phyloP scores from a whole-genome alignment of 2,888 invertebrate genomes.

The Lithophane semibrunnea region DNA sequence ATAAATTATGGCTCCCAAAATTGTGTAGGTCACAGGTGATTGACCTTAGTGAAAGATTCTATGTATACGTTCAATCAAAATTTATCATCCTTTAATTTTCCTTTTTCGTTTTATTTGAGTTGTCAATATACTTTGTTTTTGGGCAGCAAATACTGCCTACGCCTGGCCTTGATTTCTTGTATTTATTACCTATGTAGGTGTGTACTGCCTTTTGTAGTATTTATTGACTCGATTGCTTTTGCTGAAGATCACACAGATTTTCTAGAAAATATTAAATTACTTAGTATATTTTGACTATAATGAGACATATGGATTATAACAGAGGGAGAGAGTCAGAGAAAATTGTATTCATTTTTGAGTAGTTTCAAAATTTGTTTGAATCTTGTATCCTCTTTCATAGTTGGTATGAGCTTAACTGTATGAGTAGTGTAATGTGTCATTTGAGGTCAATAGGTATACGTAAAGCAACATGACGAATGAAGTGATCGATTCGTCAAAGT shows the following conservation, averaged over 20 bases:
- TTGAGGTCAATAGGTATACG: constrained; percentile 14
- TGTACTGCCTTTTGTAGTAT: constrained; percentile 15
- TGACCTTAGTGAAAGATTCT: constrained; percentile 31
- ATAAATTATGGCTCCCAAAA: constrained; percentile 27
- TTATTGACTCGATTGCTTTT: constrained; percentile 18
- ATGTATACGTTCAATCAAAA: constrained; percentile 19
- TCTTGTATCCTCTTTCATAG: not conserved
- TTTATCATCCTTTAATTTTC: constrained; percentile 37
- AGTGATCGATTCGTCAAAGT: constrained; percentile 25
- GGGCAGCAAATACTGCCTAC: constrained; percentile 31
- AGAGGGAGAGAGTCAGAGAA: not conserved
- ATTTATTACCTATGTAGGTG: constrained; percentile 25
- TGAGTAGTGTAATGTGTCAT: not conserved
- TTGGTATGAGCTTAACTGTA: not conserved
- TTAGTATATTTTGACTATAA: not conserved
- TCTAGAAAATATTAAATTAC: not conserved
- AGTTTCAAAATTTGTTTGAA: not conserved
- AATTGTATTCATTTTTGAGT: not conserved
- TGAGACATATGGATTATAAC: not conserved
- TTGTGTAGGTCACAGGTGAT: constrained; percentile 40
- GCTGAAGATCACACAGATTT: not conserved
- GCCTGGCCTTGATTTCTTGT: constrained; percentile 22
- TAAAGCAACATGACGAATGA: not conserved
- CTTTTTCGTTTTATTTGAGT: constrained; percentile 42
- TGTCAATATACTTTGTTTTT: constrained; percentile 48